A percentile compares a stretch with the other conserved stretches of the same genome.
Conservation (phyloP, 2,888 invertebrate genomes). For the Rhorus exstirpatorius region DNA sequence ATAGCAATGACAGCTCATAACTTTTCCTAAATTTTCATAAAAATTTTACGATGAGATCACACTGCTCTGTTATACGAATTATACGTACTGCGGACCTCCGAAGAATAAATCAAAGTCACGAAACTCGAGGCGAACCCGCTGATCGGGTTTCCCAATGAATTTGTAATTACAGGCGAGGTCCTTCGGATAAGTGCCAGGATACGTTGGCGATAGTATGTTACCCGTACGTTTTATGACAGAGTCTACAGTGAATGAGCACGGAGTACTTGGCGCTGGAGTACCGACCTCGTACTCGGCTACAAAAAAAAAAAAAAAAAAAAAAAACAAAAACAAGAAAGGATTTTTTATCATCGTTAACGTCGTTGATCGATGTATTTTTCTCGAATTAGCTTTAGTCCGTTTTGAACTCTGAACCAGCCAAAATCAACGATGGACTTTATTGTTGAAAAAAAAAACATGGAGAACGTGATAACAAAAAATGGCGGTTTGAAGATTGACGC, state of each 20-base stretch:
- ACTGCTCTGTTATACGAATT: too few relatives aligned
- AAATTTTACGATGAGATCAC: conserved; percentile 6
- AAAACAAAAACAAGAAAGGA: too few relatives aligned
- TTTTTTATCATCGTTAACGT: too few relatives aligned
- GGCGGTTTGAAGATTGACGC: too few relatives aligned
- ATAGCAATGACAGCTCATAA: too few relatives aligned
- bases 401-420: too few relatives aligned
- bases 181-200: conserved; percentile 99
- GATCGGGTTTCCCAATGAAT: conserved; percentile 95
- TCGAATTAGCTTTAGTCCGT: too few relatives aligned
- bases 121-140: conserved; percentile 97
- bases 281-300: conserved; percentile 97
- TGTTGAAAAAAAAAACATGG: too few relatives aligned
- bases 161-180: conserved; percentile 97
- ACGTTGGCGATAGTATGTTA: conserved; percentile 97
- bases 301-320: conserved; percentile 55
- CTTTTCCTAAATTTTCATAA: too few relatives aligned
- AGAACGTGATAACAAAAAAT: too few relatives aligned
- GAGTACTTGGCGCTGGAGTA: conserved; percentile 93
- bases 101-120: conserved; percentile 99
- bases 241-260: conserved; percentile 96
- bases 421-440: too few relatives aligned
- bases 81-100: conserved; percentile 98
- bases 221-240: conserved; percentile 92
- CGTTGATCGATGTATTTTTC: too few relatives aligned